Evolutionary conservation across 2,888 invertebrate genomes (phyloP), one percentile per base, ranked within the genome.

Genomic region (Rhagonycha lutea): DNA sequence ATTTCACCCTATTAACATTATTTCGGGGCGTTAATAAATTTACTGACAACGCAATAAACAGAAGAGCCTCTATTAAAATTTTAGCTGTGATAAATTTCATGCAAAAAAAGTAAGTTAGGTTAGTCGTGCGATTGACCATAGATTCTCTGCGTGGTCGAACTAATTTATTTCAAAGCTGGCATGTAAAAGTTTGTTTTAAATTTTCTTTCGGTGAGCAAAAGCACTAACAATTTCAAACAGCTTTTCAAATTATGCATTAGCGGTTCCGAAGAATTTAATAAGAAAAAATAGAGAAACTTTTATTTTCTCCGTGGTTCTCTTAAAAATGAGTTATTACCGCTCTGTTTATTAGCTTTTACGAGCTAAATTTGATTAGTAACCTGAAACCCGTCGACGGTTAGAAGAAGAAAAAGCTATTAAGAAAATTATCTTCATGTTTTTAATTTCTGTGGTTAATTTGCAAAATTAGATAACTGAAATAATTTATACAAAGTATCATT

Each of bases 1-100:
- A 47, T 47, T 47, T 47, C n/a, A 47, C 47, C 47, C n/a, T 47
- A n/a, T 72, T 75, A 72, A 67, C 72, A 72, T 72, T 75, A 72
- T 69, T 72, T 68, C 60, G 63, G 68, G 62, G 69, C 71, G 75
- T 75, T 68, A 47, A 68, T 68, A 65, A 75, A 69, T 69, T 69
- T 47, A 47, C 47, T 8, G 2, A n/a, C 47, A 47, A 47, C 9
- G 9, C 28, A 47, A n/a, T 47, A 47, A 47, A 7, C 8, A 8
- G 8, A 28, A 2, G 26, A 2, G 8, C 8, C 8, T 47, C 7
- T 47, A 47, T 47, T 47, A 47, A 47, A 47, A 47, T 47, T 47
- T 47, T 47, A n/a, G n/a, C n/a, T 7, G n/a, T n/a, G 47, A 47
- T 47, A 47, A 47, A 47, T 47, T n/a, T n/a, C n/a, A 47, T 2